Evolutionary conservation across 1,140 invertebrate genomes (phyloP), one percentile per base, ranked within the genome.

Genomic region (Euborellia annulipes): DNA sequence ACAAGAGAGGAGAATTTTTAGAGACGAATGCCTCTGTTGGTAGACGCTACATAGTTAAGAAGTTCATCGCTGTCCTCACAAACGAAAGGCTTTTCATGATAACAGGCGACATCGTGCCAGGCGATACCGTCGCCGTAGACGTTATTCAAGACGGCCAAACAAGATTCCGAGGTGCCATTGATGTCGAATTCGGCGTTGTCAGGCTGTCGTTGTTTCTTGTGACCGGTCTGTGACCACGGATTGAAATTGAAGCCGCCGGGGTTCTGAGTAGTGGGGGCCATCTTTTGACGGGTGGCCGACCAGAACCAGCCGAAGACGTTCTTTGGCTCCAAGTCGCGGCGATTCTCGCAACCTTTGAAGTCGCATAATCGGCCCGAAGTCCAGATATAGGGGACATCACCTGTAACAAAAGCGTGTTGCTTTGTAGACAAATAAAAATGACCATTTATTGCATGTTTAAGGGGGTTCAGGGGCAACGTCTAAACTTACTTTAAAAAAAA

Each of bases 171-270:
- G 23, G 85, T 90, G 38, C 81, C 74, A 64, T 90, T 91, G 63
- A 91, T 90, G 54, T 88, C 84, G 63, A 83, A 90, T 62, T 90
- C 86, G 1, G 87, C 86, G 56, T 90, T 91, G 61, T 91, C 87
- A 1, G 87, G 87, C 61, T 92, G 87, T 38, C 72, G 76, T 36
- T 70, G 64, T 63, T 87, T 88, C 66, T 87, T 88, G 75, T 91
- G 85, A 2, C 87, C 87, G 17, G 84, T 88, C 59, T 79, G 72
- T 1, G 81, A 85, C 86, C 87, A 91, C 19, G 85, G 82, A 58
- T 84, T 85, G 73, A 82, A 85, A 40, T 68, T 65, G 74, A 76
- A 85, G 16, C 77, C 76, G 43, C 61, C 62, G n/a, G 72, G 71
- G 22, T 66, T 59, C 55, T 72, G 64, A 63, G 85, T 87, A 46